Evolutionary conservation across 2,888 invertebrate genomes (phyloP).

Genomic region (Calameuta filiformis): DNA sequence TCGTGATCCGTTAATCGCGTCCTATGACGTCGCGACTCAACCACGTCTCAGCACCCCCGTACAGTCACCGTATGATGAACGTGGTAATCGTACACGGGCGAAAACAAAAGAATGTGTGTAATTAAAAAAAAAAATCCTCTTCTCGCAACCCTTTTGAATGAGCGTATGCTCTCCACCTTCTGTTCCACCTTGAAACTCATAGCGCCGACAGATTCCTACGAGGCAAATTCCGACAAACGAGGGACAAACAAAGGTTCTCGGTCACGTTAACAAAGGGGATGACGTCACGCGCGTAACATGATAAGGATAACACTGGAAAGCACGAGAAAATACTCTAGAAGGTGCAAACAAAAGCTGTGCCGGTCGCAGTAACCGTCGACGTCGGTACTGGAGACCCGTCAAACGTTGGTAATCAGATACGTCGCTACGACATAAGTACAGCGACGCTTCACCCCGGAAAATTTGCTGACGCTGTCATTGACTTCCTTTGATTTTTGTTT

Average conservation of each 20-base stretch:
- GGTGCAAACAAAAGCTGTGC: not conserved
- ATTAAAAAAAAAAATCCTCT: not conserved
- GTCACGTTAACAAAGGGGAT: not conserved
- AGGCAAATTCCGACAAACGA: not conserved
- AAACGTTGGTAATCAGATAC: not conserved
- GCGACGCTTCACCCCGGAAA: not conserved
- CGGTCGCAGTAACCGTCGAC: not conserved
- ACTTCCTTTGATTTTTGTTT: not conserved
- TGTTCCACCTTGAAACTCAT: not conserved
- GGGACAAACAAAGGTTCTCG: not conserved
- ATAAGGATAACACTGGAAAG: not conserved
- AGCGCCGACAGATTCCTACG: not conserved
- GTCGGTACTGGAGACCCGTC: not conserved
- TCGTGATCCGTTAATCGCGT: not conserved
- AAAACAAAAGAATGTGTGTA: not conserved
- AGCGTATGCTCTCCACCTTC: not conserved
- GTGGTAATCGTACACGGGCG: not conserved
- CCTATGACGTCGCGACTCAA: not conserved
- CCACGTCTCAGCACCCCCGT: not conserved
- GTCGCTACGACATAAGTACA: not conserved
- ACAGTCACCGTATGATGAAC: not conserved
- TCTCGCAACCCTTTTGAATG: not conserved
- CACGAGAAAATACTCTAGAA: not conserved
- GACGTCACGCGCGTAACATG: slow-evolving; percentile 1
- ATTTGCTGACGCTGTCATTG: not conserved